These are phyloP conservation scores for Phenganax subtilis DNA, from an alignment of 92 coral and sea anemone species.

Conservation along the genomic window DNA sequence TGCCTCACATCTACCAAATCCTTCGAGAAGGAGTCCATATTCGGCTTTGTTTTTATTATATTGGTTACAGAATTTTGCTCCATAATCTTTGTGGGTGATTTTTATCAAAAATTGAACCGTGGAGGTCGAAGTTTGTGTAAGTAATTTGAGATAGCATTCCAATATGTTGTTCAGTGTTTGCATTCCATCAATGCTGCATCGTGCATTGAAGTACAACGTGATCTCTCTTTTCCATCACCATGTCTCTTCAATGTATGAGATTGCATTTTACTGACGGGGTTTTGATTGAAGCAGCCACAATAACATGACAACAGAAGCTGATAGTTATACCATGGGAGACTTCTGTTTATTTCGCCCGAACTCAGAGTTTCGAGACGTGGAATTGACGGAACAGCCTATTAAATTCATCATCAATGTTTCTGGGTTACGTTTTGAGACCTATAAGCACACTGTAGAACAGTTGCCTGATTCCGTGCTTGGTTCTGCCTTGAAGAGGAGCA, in stretches of 20 bases:
- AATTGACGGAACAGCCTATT: conserved; percentile 20
- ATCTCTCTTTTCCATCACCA: neutral
- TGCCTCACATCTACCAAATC: neutral
- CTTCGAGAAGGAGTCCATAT: neutral
- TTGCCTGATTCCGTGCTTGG: conserved; percentile 92
- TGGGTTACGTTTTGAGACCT: conserved; percentile 91
- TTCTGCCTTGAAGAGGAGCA: conserved; percentile 59
- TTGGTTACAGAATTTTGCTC: neutral
- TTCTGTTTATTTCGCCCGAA: conserved; percentile 13
- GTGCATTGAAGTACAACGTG: neutral
- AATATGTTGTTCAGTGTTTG: neutral
- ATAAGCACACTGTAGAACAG: conserved; percentile 68
- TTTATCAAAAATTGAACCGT: neutral
- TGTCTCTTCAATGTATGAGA: neutral
- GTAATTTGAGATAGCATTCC: conserved; percentile 16
- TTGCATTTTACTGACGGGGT: neutral
- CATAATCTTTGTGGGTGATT: neutral
- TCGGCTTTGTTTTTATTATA: neutral
- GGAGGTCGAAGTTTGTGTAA: neutral
- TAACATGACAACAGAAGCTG: conserved; percentile 20
- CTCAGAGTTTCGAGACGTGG: conserved; percentile 29
- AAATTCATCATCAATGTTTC: conserved; percentile 77
- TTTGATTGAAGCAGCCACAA: neutral
- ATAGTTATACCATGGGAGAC: neutral
- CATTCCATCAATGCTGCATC: neutral